Percentiles rank a stretch among this genome's conserved stretches.
These are phyloP conservation scores for Rhinogobius similis DNA, from an alignment of 2,113 vertebrate species.

Conservation along the genomic window DNA sequence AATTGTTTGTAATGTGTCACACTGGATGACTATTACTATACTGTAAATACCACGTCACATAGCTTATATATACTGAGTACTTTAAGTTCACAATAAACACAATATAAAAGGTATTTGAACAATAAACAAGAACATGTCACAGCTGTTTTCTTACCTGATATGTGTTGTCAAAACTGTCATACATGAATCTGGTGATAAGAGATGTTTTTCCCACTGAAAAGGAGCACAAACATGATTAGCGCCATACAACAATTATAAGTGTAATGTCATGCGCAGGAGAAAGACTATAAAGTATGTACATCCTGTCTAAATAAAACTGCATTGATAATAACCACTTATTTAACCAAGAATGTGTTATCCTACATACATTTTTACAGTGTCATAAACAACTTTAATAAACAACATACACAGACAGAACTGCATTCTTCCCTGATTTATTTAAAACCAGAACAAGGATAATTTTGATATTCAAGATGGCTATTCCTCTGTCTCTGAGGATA, in stretches of 20 bases:
- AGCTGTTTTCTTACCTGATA: conserved; percentile 69
- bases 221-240: conserved; percentile 24
- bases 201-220: conserved; percentile 81
- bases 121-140: neutral
- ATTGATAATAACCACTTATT: neutral
- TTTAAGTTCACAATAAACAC: neutral
- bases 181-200: conserved; percentile 83
- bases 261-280: neutral
- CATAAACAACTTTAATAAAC: neutral
- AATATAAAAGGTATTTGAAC: neutral
- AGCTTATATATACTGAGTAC: neutral
- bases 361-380: neutral
- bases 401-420: neutral
- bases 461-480: neutral
- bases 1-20: neutral
- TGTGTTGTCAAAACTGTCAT: conserved; percentile 82
- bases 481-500: neutral
- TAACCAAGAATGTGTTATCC: neutral
- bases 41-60: neutral
- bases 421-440: neutral
- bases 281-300: neutral
- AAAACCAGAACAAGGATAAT: neutral
- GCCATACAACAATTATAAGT: neutral
- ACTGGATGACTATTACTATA: neutral
- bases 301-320: neutral